Conservation (phyloP, 1,140 invertebrate genomes). For the Hirudo medicinalis region DNA sequence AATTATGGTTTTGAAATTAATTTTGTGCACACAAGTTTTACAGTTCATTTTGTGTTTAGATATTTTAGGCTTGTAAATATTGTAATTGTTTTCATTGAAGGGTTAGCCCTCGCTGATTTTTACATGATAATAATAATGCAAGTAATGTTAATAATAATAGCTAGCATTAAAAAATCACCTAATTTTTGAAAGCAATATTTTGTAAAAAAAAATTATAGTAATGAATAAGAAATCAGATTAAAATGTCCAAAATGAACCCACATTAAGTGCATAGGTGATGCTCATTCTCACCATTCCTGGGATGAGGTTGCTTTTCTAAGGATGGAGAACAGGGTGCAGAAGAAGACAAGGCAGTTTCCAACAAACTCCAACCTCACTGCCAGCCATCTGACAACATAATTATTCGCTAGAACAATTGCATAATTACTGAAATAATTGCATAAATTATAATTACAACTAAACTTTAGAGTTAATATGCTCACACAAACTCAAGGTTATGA, state of each 20-base stretch:
- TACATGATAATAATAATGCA: too few species aligned
- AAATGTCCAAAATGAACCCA: constrained; percentile 30
- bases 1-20: too few species aligned
- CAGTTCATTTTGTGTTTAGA: too few species aligned
- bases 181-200: neutral
- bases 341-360: constrained; percentile 46
- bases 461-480: too few species aligned
- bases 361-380: constrained; percentile 73
- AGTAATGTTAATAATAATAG: neutral
- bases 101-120: too few species aligned
- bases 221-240: neutral
- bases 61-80: too few species aligned
- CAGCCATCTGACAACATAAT: constrained; percentile 57
- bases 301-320: constrained; percentile 36
- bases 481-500: too few species aligned
- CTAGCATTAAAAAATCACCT: neutral
- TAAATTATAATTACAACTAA: too few species aligned
- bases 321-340: constrained; percentile 47
- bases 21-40: too few species aligned
- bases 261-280: constrained; percentile 46
- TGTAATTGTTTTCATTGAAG: too few species aligned
- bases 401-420: too few species aligned
- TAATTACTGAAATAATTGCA: too few species aligned
- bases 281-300: constrained; percentile 44
- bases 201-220: neutral